Base-by-base conservation (phyloP, 2,888 invertebrate species). In the Leptinotarsa peninsularis region DNA sequence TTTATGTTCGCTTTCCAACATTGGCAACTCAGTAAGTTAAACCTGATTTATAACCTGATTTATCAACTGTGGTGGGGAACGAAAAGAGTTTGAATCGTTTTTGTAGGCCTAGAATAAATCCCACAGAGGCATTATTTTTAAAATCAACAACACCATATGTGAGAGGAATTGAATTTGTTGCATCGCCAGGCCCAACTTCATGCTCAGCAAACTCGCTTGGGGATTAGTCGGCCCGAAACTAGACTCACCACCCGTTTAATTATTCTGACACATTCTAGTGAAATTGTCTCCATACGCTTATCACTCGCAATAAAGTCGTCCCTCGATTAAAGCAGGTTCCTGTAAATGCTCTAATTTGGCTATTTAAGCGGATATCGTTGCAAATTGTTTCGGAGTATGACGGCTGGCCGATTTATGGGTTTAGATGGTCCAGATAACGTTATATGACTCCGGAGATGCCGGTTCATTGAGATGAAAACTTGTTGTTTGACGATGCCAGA, bases 331-430 rank as follows among this genome's bases (percentile, higher is more conserved):
- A 75, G 33, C 67, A 49, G 75, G 75, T 73, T 73, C 69, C 74
- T 74, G 76, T 74, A 49, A 74, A 76, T 76, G 72, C 56, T 23
- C 27, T 71, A 66, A 72, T 72, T 72, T n/a, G 56, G 66, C 72
- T 49, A 67, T 72, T 67, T 56, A 56, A 58, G 71, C 66, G 33
- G 50, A 71, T 23, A 50, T 23, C 49, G 21, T 77, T 79, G 81
- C 81, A 81, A 83, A 83, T 83, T 83, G 80, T 81, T 82, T 79
- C 71, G 71, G 75, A 74, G 74, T 76, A 78, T 78, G 81, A 81
- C 82, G 79, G 78, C 76, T 78, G 68, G 79, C 74, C 80, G 81
- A 82, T 82, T 82, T 80, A 83, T 83, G 80, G 54, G 71, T 70
- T 77, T 21, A 80, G 81, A 84, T 82, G 74, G 66, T 66, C 27